Conservation (phyloP, 2,113 vertebrate species). For the Meles meles region DNA sequence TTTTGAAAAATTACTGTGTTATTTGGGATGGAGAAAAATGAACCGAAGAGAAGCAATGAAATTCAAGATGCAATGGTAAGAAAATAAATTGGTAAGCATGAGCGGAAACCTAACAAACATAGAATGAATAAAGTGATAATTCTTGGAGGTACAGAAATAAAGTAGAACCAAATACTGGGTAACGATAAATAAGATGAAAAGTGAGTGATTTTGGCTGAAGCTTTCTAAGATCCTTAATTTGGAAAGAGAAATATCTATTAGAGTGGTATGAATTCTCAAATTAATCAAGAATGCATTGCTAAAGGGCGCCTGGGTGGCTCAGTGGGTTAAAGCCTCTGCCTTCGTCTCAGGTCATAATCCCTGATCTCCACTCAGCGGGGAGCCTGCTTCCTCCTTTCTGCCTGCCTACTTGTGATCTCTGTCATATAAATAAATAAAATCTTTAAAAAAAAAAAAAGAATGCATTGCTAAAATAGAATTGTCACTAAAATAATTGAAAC, state of each 20-base stretch:
- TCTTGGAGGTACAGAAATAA: not conserved
- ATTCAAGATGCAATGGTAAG: not conserved
- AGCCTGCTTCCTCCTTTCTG: too few species aligned
- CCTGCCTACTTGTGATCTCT: too few species aligned
- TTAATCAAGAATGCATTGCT: not conserved
- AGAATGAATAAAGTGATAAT: not conserved
- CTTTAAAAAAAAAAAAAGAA: too few species aligned
- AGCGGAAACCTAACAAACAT: not conserved
- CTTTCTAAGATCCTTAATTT: not conserved
- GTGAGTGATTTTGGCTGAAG: not conserved
- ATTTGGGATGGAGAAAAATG: not conserved
- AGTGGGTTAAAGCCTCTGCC: too few species aligned
- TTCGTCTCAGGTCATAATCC: too few species aligned
- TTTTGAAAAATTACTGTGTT: not conserved
- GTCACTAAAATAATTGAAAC: not conserved
- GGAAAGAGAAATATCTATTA: not conserved
- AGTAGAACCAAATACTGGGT: not conserved
- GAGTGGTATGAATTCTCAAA: not conserved
- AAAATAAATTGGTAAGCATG: not conserved
- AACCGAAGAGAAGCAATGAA: not conserved
- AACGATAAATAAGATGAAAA: not conserved
- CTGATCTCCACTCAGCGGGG: too few species aligned
- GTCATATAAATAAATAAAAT: too few species aligned
- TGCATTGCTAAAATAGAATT: not conserved
- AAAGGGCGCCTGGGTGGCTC: too few species aligned